phyloP scores from a whole-genome alignment of 1,140 invertebrate species.

The Neodiprion pinetum region DNA sequence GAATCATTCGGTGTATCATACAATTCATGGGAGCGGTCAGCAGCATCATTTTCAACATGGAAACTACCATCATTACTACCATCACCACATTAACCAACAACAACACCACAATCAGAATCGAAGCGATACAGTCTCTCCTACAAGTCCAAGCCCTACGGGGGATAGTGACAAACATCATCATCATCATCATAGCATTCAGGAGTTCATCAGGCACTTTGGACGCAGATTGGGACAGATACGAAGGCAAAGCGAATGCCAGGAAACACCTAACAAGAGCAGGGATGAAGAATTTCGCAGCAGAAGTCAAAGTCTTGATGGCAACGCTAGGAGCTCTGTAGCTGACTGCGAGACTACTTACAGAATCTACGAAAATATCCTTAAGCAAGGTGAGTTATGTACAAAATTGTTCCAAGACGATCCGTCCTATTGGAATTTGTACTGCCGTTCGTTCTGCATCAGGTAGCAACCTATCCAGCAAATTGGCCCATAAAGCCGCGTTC shows the following conservation, averaged over 20 bases:
- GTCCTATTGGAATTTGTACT: not conserved
- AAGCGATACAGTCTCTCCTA: conserved; percentile 39
- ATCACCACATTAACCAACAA: conserved; percentile 30
- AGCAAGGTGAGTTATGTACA: conserved; percentile 71
- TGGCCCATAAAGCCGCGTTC: no score
- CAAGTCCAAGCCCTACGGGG: conserved; percentile 41
- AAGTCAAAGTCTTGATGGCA: conserved; percentile 78
- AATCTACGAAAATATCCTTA: conserved; percentile 80
- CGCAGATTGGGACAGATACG: conserved; percentile 63
- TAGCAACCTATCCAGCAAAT: not conserved
- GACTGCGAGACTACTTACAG: conserved; percentile 83
- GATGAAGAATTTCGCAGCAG: conserved; percentile 74
- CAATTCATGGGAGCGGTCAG: conserved; percentile 43
- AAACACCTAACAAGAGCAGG: conserved; percentile 58
- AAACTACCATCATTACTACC: conserved; percentile 40
- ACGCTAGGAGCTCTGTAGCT: conserved; percentile 62
- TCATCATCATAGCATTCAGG: conserved; percentile 66
- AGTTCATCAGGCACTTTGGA: conserved; percentile 75
- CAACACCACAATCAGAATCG: conserved; percentile 59
- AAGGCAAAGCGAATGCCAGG: conserved; percentile 59
- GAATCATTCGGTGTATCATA: conserved; percentile 47
- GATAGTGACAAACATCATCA: conserved; percentile 47
- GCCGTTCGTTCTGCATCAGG: not conserved
- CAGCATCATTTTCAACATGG: conserved; percentile 40
- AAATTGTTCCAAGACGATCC: not conserved